Conservation (phyloP, 2,797 vertebrate species). For the Paramormyrops hopkinsi region DNA sequence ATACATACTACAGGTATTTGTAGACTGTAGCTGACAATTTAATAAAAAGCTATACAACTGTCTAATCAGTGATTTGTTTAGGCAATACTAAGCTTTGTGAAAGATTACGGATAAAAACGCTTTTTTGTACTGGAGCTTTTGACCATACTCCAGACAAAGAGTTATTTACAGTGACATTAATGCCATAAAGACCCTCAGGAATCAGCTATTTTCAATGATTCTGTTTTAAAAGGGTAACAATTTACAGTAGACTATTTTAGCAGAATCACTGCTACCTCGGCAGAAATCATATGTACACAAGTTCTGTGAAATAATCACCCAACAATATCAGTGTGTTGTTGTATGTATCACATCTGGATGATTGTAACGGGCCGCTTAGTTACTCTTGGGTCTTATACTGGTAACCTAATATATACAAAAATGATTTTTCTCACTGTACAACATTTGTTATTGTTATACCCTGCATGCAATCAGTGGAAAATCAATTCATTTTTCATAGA, state of each 20-base stretch:
- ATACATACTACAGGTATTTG: not conserved
- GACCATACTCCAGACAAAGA: not conserved
- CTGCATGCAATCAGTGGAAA: not conserved
- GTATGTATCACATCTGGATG: not conserved
- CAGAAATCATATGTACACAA: not conserved
- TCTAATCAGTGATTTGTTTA: not conserved
- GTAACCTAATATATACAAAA: not conserved
- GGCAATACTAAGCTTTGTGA: not conserved
- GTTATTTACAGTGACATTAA: not conserved
- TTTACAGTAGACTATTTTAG: not conserved
- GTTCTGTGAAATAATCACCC: not conserved
- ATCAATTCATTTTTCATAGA: slow-evolving; percentile 2
- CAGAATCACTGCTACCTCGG: not conserved
- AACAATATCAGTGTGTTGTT: not conserved
- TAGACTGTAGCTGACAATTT: not conserved
- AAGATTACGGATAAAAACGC: not conserved
- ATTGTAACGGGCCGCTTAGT: not conserved
- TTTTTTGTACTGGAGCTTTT: not conserved
- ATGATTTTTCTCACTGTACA: not conserved
- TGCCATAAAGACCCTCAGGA: not conserved
- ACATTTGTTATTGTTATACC: not conserved
- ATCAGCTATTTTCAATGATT: not conserved
- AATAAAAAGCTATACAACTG: not conserved
- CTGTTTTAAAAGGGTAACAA: not conserved
- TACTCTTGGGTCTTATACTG: not conserved